Conservation (phyloP, 1,140 invertebrate species). For the Coelopa frigida region DNA sequence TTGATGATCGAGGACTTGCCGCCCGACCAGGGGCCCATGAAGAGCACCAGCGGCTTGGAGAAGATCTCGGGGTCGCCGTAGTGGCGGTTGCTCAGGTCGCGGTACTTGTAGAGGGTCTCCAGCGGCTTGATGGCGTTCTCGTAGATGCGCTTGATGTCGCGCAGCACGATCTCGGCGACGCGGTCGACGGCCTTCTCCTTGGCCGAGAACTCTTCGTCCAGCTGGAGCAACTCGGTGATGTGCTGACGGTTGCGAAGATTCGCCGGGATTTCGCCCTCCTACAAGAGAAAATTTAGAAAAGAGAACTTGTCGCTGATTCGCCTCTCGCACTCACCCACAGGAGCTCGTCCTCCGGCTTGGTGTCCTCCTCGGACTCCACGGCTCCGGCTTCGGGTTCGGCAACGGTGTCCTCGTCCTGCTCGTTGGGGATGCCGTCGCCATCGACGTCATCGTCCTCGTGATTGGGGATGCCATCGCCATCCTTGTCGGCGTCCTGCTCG, state of each 20-base stretch:
- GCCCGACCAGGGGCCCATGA: slow-evolving; percentile 93
- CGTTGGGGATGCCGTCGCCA: slow-evolving; percentile 28
- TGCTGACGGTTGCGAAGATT: slow-evolving; percentile 71
- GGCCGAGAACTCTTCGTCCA: slow-evolving; percentile 68
- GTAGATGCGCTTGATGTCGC: slow-evolving; percentile 81
- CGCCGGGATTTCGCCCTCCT: slow-evolving; percentile 66
- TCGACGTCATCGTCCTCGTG: slow-evolving; percentile 24
- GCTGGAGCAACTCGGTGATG: slow-evolving; percentile 68
- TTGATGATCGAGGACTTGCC: slow-evolving; percentile 93
- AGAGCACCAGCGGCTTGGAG: slow-evolving; percentile 84
- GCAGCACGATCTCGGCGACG: slow-evolving; percentile 67
- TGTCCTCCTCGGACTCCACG: slow-evolving; percentile 38
- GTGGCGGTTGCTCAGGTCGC: slow-evolving; percentile 85
- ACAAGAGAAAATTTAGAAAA: slow-evolving; percentile 12
- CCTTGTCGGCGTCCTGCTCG: slow-evolving; percentile 16
- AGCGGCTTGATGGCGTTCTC: slow-evolving; percentile 83
- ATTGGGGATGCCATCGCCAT: slow-evolving; percentile 32
- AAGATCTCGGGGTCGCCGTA: slow-evolving; percentile 93
- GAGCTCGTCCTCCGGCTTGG: slow-evolving; percentile 53
- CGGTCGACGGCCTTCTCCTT: slow-evolving; percentile 64
- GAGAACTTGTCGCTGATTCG: slow-evolving; percentile 1
- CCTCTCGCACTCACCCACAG: slow-evolving; percentile 48
- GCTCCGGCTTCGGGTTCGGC: slow-evolving; percentile 20
- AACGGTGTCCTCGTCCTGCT: slow-evolving; percentile 25
- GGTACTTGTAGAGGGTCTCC: slow-evolving; percentile 84